Evolutionary conservation across 1,140 invertebrate genomes (phyloP), one percentile per base, ranked within the genome.

Genomic region (Bombus vancouverensis): DNA sequence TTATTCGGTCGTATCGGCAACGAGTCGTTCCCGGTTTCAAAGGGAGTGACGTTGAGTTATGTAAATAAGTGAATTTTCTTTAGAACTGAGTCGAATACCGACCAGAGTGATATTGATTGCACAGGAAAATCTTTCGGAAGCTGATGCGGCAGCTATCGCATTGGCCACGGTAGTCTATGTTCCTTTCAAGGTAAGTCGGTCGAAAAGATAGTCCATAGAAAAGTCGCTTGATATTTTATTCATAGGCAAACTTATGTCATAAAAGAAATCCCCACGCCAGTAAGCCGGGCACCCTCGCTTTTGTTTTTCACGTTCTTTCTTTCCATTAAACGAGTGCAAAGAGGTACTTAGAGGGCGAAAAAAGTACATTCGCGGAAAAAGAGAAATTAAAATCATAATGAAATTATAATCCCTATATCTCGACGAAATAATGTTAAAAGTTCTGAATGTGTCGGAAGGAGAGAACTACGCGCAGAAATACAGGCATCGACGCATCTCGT

Each of bases 161-260:
- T 59, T 65, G 83, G 76, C 71, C 25, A 62, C 59, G 47, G 71
- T 47, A 85, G 53, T 42, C 65, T 59, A 77, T 37, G 80, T 32
- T 57, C 25, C 74, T 87, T 86, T 57, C 77, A 22, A 47, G 66
- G 76, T 72, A 80, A 79, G 68, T 85, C 83, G 53, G 28, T 39
- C 76, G 83, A 72, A 79, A 80, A 59, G 53, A 79, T 81, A 74
- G 65, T 59, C 82, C 39, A 59, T n/a, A 68, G 81, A 70, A 89
- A 90, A 89, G 83, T 92, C 86, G 75, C 73, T 85, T 89, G 83
- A 93, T 93, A 92, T 93, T 93, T 93, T 93, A 93, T 93, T 93
- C 92, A 93, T 93, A 88, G 86, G 80, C 85, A 81, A 93, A 93
- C 88, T 92, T 93, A 83, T 87, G 90, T 91, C 92, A 88, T 92